Evolutionary conservation across 2,888 invertebrate species (phyloP), one percentile per base, ranked within the genome.

Genomic region (Drosophila infuscata): DNA sequence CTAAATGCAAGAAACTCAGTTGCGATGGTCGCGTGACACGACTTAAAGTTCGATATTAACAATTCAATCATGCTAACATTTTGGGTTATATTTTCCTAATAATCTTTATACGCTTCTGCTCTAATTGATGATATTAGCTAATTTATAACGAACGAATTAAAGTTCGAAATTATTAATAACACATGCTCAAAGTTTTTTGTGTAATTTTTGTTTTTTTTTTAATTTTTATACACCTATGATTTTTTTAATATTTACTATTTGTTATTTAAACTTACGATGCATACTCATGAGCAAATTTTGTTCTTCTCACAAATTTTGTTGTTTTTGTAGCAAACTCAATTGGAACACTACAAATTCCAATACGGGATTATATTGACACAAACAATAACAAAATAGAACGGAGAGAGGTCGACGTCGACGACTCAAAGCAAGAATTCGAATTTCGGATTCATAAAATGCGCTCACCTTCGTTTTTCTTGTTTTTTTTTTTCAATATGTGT

Each of bases 381-480:
- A 70, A 74, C 62, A 79, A 46, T 52, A 59, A 56, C 53, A 49
- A 32, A 49, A 62, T 58, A 64, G 46, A 15, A 25, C 46, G 46
- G 20, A 25, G 48, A 67, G 64, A 70, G 57, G 48, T 29, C 17
- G 51, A 46, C 53, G 79, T 70, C 71, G 4, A 25, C 46, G 25
- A 15, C 60, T 59, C 25, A 46, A 64, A 33, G 70, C 59, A 70
- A 76, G 76, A 76, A 63, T 66, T 57, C 57, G 15, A 20, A 38
- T 43, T 32, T 32, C 57, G 43, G 32, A 43, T 74, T 62, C 36
- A 63, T 46, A 62, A 63, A 76, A 70, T 89, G 85, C 85, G 80
- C 84, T 84, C 89, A 84, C 84, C 89, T 84, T 84, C 80, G 85
- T 56, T 70, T 75, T 65, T 63, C 8, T 48, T 35, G 48, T 33